Evolutionary conservation across 2,797 vertebrate species (phyloP), one percentile per base, ranked within the genome.

Genomic region (Sebastolobus altivelis): DNA sequence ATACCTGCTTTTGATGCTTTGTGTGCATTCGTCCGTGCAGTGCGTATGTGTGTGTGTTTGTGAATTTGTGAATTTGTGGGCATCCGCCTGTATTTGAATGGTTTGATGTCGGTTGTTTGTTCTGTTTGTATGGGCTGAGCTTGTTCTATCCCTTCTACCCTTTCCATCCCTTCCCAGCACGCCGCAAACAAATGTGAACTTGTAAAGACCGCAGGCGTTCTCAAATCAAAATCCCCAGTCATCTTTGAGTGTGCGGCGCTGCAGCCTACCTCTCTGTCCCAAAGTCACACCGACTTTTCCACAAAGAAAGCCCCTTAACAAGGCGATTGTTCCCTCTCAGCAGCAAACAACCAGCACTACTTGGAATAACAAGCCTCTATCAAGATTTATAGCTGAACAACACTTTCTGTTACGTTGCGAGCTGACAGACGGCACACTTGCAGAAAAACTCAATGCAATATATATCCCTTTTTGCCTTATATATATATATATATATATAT

Each of bases 1-100:
- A 87, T 8, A 83, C 76, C 67, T 75, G 79, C 71, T 85, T 90
- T 88, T 88, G 86, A 83, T 86, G 86, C 58, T 79, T 81, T 66
- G 54, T 67, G 72, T 80, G 72, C 22, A 56, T 77, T 72, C 14
- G 22, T 78, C 37, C 31, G 37, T 72, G 59, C 14, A 38, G 43
- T 65, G 62, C 80, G 33, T 65, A 11, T 25, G 31, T 43, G 22
- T 72, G 67, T 65, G 72, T 72, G 58, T 80, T 20, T 72, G 35
- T 77, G 74, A 71, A 49, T 81, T 18, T 2, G n/a, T 65, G 76
- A 7, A 46, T 80, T 40, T 61, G 70, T 29, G 20, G 29, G 74
- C 37, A 54, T 54, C 66, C 33, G 61, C 46, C 66, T 82, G 29
- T 58, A 40, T 82, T 69, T 82, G 49, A 77, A 75, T 46, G 61